Conservation (phyloP, 2,113 vertebrate species). For the Python bivittatus region DNA sequence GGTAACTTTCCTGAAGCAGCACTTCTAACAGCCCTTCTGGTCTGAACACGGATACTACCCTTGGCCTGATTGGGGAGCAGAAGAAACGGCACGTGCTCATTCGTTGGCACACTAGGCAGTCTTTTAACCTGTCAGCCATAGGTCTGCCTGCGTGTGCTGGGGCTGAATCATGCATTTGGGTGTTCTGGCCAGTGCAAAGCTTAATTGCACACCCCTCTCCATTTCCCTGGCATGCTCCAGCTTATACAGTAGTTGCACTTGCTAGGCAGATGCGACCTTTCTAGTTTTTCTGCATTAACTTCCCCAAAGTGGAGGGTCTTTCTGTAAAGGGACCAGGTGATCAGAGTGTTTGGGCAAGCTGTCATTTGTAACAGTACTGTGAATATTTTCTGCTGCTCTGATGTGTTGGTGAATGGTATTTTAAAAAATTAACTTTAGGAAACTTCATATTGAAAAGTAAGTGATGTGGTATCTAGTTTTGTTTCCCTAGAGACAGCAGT, state of each 20-base stretch:
- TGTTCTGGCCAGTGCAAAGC: constrained; percentile 44
- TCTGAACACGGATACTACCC: background rate
- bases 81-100: background rate
- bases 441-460: background rate
- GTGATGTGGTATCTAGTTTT: rapidly evolving
- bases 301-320: background rate
- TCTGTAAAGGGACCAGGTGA: constrained; percentile 15
- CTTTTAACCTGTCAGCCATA: constrained; percentile 57
- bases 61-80: background rate
- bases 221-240: background rate
- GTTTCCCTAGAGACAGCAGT: background rate
- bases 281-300: background rate
- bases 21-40: background rate
- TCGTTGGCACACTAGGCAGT: constrained; percentile 49
- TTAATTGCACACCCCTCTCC: background rate
- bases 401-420: background rate
- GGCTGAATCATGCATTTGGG: constrained; percentile 65
- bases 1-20: constrained; percentile 20
- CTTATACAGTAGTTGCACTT: background rate
- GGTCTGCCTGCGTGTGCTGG: background rate
- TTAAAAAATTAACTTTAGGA: constrained; percentile 11
- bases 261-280: background rate
- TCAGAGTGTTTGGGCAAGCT: constrained; percentile 38
- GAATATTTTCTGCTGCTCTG: constrained; percentile 54
- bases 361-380: constrained; percentile 48